These are phyloP conservation scores for Melipona bicolor DNA, from an alignment of 2,888 invertebrate genomes.

Conservation along the genomic window DNA sequence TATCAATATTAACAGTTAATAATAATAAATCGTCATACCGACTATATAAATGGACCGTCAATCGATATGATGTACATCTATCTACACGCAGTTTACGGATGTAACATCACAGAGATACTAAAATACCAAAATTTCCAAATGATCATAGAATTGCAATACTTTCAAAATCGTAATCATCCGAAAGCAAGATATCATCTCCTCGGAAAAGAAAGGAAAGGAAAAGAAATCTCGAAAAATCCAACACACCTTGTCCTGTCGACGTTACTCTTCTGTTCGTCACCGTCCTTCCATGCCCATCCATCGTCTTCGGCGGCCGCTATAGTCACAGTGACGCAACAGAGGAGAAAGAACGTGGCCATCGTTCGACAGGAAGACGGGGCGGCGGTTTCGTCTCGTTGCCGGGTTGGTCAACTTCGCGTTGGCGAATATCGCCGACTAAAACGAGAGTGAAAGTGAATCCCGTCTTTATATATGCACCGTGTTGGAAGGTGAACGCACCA, in stretches of 20 bases:
- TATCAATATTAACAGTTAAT: too few relatives aligned
- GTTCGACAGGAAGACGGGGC: too few relatives aligned
- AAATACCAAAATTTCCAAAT: too few relatives aligned
- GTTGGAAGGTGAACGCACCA: constrained; percentile 68
- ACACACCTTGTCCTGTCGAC: constrained; percentile 62
- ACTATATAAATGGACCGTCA: too few relatives aligned
- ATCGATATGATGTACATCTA: too few relatives aligned
- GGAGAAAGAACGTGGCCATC: constrained; percentile 33
- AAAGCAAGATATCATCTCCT: too few relatives aligned
- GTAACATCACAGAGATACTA: too few relatives aligned
- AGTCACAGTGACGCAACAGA: constrained; percentile 45
- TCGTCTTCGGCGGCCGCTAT: constrained; percentile 76
- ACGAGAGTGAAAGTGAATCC: constrained; percentile 76
- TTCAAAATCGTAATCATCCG: too few relatives aligned
- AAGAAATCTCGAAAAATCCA: neutral
- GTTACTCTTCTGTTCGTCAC: constrained; percentile 64
- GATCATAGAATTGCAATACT: too few relatives aligned
- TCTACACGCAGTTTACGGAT: too few relatives aligned
- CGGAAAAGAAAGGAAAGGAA: neutral
- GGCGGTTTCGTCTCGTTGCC: neutral
- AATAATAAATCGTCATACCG: too few relatives aligned
- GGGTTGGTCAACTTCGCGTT: constrained; percentile 16
- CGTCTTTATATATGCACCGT: constrained; percentile 74
- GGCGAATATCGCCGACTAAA: constrained; percentile 68
- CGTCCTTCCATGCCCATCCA: constrained; percentile 84